Percentiles rank a stretch among this genome's conserved stretches.
Evolutionary conservation across 2,113 vertebrate genomes (phyloP).

Genomic region (Hippocampus barbouri): DNA sequence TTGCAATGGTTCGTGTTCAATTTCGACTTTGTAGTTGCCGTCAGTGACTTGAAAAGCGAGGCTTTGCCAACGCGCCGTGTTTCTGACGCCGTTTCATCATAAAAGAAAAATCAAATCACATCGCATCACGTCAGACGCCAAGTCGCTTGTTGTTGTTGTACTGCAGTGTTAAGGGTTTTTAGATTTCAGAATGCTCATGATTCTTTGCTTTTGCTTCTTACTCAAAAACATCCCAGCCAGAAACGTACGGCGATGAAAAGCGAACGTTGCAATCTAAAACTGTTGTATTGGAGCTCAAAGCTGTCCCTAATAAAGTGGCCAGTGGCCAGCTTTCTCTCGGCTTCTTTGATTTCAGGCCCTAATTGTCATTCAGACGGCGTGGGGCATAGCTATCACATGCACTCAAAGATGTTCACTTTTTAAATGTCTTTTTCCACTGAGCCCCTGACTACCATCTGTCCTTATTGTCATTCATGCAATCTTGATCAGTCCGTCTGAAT

Average conservation of each 20-base stretch:
- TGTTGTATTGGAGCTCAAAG: not conserved
- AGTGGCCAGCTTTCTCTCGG: not conserved
- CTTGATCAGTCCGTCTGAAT: not conserved
- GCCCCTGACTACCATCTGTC: not conserved
- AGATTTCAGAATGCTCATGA: not conserved
- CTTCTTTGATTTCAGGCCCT: not conserved
- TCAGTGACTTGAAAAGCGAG: constrained; percentile 10
- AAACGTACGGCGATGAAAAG: not conserved
- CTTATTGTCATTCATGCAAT: constrained; percentile 8
- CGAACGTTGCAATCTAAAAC: not conserved
- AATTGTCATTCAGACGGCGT: not conserved
- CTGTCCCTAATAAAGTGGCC: not conserved
- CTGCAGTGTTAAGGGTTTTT: not conserved
- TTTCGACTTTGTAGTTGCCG: constrained; percentile 17
- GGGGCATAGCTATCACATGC: not conserved
- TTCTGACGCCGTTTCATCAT: constrained; percentile 14
- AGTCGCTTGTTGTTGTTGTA: not conserved
- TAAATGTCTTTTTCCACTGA: not conserved
- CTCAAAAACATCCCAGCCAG: constrained; percentile 9
- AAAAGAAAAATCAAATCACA: constrained; percentile 8
- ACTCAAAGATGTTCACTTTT: constrained; percentile 6
- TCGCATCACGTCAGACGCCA: constrained; percentile 17
- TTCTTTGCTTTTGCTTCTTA: constrained; percentile 29
- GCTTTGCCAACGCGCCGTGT: constrained; percentile 1
- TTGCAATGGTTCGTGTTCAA: constrained; percentile 7